Conservation (phyloP, 1,140 invertebrate genomes). For the Rhagoletis zephyria region DNA sequence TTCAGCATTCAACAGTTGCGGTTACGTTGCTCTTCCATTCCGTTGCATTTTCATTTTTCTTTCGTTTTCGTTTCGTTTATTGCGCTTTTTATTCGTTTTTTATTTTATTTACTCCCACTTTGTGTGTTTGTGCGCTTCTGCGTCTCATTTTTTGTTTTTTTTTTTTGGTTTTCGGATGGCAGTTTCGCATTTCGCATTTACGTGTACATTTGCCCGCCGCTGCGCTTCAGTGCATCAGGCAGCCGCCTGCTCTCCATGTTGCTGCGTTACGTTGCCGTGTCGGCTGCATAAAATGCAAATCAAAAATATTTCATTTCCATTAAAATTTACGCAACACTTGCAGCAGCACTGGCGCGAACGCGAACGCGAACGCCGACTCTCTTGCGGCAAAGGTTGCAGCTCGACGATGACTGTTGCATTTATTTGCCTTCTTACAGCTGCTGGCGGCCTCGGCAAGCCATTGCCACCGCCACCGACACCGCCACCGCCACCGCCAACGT, state of each 20-base stretch:
- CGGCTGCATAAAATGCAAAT: constrained; percentile 30
- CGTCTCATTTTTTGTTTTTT: no score
- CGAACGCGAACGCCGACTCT: background rate
- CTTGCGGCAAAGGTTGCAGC: background rate
- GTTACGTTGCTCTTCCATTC: constrained; percentile 12
- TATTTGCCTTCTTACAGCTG: background rate
- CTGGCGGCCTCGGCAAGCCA: background rate
- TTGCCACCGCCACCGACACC: background rate
- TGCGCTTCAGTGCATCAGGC: background rate
- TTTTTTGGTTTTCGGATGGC: no score
- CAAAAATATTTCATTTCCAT: constrained; percentile 48
- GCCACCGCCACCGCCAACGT: background rate
- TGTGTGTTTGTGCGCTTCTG: background rate
- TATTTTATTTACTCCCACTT: background rate
- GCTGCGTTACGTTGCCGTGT: background rate
- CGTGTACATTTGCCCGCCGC: background rate
- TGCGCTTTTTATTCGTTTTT: background rate
- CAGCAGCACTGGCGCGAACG: background rate
- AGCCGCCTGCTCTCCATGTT: background rate
- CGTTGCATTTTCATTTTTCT: constrained; percentile 6
- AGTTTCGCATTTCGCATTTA: no score
- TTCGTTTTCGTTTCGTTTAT: background rate
- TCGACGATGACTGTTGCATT: background rate
- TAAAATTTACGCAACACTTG: constrained; percentile 23
- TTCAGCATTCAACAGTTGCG: constrained; percentile 32